These are phyloP conservation scores for Amphilophus citrinellus DNA, from an alignment of 2,113 vertebrate genomes.

Conservation along the genomic window DNA sequence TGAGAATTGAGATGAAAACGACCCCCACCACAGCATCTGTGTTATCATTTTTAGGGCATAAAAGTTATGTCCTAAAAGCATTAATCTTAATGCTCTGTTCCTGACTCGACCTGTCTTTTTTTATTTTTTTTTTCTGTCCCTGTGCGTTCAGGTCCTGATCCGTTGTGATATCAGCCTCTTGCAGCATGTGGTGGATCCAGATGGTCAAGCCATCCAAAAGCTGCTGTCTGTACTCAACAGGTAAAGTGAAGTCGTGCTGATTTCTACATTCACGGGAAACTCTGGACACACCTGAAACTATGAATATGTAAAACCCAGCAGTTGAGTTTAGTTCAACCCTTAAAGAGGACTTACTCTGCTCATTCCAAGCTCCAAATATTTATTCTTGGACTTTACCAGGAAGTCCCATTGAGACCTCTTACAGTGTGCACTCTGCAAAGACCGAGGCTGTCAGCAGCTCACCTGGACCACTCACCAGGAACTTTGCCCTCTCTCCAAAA, in stretches of 20 bases:
- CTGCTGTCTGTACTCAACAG: constrained; percentile 63
- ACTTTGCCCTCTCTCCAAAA: background rate
- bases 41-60: too few relatives aligned
- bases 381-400: too few relatives aligned
- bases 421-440: too few relatives aligned
- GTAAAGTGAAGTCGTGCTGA: constrained; percentile 7
- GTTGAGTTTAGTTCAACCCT: background rate
- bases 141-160: constrained; percentile 50
- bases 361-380: too few relatives aligned
- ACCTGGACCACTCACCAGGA: background rate
- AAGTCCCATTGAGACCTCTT: background rate
- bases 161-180: constrained; percentile 73
- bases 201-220: background rate
- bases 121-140: background rate
- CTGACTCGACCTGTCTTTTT: too few relatives aligned
- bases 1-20: too few relatives aligned
- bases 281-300: background rate
- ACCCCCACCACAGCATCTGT: too few relatives aligned
- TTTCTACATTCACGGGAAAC: background rate
- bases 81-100: too few relatives aligned
- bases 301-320: background rate
- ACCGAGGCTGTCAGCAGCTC: too few relatives aligned
- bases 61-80: too few relatives aligned
- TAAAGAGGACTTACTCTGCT: background rate
- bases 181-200: constrained; percentile 57